Base-by-base conservation (phyloP, 2,797 vertebrate genomes). In the Poeciliopsis presidionis region DNA sequence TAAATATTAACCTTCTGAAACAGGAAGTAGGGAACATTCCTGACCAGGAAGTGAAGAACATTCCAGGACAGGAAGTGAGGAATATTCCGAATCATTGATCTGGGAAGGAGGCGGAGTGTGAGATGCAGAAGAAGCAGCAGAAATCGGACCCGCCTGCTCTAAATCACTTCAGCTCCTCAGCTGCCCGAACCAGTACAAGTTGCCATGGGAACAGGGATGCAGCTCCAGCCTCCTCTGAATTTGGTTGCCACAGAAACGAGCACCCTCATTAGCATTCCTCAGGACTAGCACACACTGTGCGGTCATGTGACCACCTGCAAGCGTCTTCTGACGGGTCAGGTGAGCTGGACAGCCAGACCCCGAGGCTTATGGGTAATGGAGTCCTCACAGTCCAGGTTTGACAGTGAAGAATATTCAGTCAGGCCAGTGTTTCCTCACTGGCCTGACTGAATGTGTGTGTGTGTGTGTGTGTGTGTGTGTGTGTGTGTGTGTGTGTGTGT, bases 241-340 rank as follows among this genome's bases (percentile, higher is more conserved):
- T 61, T 16, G 49, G 90, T 89, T 87, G 71, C 90, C 82, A 87
- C 0, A 75, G 89, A 89, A 90, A 89, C 89, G 84, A 57, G 76
- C 49, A 5, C 72, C 57, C 49, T 73, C 41, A 51, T 65, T 75
- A 73, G 45, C 65, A 6, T 41, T 2, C 25, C 61, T 36, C 3
- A n/a, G 9, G 70, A 55, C 53, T 51, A 61, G 28, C 49, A 6
- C 46, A 43, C 22, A 25, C 41, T 5, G 18, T 25, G 36, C 63
- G 43, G 81, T 79, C 43, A 73, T 45, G 47, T 55, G 59, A 22
- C 53, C 45, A 76, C 46, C 13, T 28, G 14, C 73, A 70, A 22
- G 72, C 30, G 46, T n/a, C 46, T 59, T 45, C 13, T 36, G 59
- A 16, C n/a, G 59, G 36, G 36, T 6, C 53, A 69, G 41, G 2